phyloP scores from a whole-genome alignment of 2,888 invertebrate species.

The Caenorhabditis doughertyi region DNA sequence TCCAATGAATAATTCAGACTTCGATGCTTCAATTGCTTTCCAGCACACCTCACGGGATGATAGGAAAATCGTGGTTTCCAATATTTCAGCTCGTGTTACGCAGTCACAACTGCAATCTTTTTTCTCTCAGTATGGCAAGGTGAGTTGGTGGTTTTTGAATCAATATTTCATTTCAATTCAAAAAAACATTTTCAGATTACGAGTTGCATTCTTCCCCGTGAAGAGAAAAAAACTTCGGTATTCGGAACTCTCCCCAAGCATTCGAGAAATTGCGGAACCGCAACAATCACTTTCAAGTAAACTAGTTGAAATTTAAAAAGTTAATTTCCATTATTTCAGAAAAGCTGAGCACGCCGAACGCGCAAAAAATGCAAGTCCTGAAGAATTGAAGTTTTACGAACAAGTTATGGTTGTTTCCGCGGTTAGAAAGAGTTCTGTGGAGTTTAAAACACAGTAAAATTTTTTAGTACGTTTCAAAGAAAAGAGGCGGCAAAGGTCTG shows the following conservation, averaged over 20 bases:
- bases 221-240: conserved; percentile 74
- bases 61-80: conserved; percentile 78
- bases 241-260: conserved; percentile 79
- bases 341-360: conserved; percentile 75
- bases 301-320: neutral
- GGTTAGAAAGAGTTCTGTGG: too few relatives aligned
- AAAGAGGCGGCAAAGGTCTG: conserved; percentile 73
- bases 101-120: conserved; percentile 81
- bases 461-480: conserved; percentile 69
- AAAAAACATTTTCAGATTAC: conserved; percentile 68
- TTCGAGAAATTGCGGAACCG: conserved; percentile 76
- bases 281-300: conserved; percentile 80
- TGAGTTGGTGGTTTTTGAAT: too few relatives aligned
- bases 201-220: conserved; percentile 78
- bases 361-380: conserved; percentile 75
- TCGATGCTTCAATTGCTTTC: conserved; percentile 74
- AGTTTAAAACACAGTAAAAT: neutral
- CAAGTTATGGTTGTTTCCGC: conserved; percentile 78
- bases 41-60: conserved; percentile 70
- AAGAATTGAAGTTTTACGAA: conserved; percentile 82
- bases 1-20: too few relatives aligned
- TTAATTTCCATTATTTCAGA: conserved; percentile 35
- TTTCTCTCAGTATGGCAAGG: conserved; percentile 82
- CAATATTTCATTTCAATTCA: too few relatives aligned
- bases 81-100: conserved; percentile 81